phyloP scores from a whole-genome alignment of 1,140 invertebrate species.

The Ostrea edulis region DNA sequence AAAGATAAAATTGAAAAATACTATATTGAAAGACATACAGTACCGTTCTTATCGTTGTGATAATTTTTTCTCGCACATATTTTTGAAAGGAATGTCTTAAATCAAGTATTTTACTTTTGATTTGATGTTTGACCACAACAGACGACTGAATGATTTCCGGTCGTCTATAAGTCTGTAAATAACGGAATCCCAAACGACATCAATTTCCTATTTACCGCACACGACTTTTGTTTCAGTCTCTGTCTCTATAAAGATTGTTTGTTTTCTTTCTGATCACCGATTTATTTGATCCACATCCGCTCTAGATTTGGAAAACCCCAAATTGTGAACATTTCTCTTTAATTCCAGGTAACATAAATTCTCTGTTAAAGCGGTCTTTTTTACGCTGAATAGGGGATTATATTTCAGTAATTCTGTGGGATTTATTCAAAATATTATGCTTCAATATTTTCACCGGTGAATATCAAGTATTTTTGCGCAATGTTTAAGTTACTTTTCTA shows the following conservation, averaged over 20 bases:
- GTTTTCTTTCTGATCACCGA: neutral
- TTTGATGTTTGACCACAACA: slow-evolving; percentile 24
- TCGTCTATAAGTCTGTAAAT: neutral
- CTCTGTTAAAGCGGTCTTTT: too few species aligned
- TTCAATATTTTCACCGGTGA: too few species aligned
- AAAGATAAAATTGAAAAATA: too few species aligned
- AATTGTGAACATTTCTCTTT: neutral
- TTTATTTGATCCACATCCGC: neutral
- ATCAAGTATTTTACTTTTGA: too few species aligned
- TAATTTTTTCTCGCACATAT: too few species aligned
- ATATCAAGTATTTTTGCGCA: too few species aligned
- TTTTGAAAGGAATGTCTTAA: neutral
- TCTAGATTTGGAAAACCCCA: neutral
- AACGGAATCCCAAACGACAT: slow-evolving; percentile 1
- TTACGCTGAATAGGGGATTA: neutral
- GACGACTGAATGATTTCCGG: slow-evolving; percentile 9
- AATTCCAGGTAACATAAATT: too few species aligned
- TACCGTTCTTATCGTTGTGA: too few species aligned
- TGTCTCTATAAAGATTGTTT: neutral
- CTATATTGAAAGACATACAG: too few species aligned
- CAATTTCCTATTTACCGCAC: slow-evolving; percentile 4
- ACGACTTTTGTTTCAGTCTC: slow-evolving; percentile 4
- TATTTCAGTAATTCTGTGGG: too few species aligned
- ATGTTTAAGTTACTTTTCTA: too few species aligned
- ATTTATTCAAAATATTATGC: neutral